These are phyloP conservation scores for Oxytorus armatus DNA, from an alignment of 2,888 invertebrate genomes.

Conservation along the genomic window DNA sequence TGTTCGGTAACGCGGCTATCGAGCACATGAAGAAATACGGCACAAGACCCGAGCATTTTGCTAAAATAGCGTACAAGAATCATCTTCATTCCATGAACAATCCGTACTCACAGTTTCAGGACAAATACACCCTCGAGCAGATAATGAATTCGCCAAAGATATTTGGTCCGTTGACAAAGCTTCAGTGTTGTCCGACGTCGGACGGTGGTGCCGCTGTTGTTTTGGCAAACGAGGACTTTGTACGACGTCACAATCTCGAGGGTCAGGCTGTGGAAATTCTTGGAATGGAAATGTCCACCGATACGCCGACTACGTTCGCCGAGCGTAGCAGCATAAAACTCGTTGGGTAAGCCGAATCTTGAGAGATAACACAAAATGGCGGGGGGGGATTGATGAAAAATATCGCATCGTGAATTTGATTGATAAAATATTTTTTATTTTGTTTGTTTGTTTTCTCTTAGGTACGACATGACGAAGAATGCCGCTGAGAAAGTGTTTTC, in stretches of 20 bases:
- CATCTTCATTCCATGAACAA: conserved; percentile 98
- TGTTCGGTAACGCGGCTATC: conserved; percentile 97
- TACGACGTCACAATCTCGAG: conserved; percentile 92
- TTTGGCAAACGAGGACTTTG: conserved; percentile 96
- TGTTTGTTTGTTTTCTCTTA: no score
- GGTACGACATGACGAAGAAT: conserved; percentile 96
- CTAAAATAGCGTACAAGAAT: conserved; percentile 99
- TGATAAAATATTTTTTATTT: neutral
- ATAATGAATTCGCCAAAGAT: conserved; percentile 95
- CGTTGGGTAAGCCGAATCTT: conserved; percentile 83
- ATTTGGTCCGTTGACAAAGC: conserved; percentile 96
- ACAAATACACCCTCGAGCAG: conserved; percentile 96
- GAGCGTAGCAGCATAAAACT: conserved; percentile 93
- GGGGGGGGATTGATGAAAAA: no score
- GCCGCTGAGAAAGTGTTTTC: conserved; percentile 92
- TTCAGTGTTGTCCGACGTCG: conserved; percentile 99
- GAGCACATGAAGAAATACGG: conserved; percentile 99
- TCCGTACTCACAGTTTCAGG: conserved; percentile 97
- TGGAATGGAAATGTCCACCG: conserved; percentile 98
- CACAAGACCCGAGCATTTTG: conserved; percentile 96
- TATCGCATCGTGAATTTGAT: neutral
- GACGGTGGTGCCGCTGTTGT: conserved; percentile 99
- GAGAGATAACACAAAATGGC: no score
- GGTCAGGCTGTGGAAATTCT: conserved; percentile 96
- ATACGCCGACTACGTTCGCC: conserved; percentile 93